Evolutionary conservation across 2,113 vertebrate genomes (phyloP).

Genomic region (Thinocorus orbignyianus): DNA sequence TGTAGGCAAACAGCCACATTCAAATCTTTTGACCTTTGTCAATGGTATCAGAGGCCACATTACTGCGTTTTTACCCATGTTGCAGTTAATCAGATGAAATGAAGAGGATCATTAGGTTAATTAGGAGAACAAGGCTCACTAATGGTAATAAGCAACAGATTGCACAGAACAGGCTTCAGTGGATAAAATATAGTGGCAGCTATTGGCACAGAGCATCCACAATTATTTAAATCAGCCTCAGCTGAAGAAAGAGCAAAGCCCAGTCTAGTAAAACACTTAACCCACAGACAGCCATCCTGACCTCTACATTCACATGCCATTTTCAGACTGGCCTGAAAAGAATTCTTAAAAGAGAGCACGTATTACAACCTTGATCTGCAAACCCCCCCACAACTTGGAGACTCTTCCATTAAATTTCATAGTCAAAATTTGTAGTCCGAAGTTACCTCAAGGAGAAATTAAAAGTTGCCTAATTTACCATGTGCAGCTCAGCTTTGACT

Average conservation of each 20-base stretch:
- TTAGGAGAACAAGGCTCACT: conserved; percentile 8
- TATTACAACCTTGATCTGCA: not conserved
- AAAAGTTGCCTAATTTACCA: conserved; percentile 19
- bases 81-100: not conserved
- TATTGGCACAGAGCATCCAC: not conserved
- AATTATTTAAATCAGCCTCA: not conserved
- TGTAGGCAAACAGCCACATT: not conserved
- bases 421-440: not conserved
- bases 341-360: not conserved
- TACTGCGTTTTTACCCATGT: not conserved
- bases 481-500: conserved; percentile 32
- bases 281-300: not conserved
- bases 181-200: not conserved
- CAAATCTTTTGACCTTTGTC: not conserved
- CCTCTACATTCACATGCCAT: not conserved
- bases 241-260: not conserved
- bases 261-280: not conserved
- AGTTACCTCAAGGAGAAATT: not conserved
- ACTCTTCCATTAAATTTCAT: not conserved
- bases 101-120: conserved; percentile 28
- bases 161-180: not conserved
- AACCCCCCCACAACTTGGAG: not conserved
- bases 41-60: not conserved
- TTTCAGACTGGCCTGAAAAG: not conserved
- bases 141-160: not conserved